phyloP scores from a whole-genome alignment of 2,888 invertebrate species.

The Stenurella melanura region DNA sequence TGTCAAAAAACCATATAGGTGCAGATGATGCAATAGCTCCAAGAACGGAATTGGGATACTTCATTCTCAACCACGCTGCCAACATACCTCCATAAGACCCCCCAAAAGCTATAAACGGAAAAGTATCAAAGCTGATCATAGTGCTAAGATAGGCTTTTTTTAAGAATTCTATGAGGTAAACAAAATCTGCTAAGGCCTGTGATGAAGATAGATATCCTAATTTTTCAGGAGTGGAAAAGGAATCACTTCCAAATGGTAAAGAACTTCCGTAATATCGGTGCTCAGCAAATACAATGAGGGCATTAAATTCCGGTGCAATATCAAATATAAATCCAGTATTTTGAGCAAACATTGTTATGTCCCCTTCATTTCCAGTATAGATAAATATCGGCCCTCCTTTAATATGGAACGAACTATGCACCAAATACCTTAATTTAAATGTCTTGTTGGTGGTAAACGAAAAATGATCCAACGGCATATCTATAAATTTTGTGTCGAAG shows the following conservation, averaged over 20 bases:
- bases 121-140: constrained; percentile 69
- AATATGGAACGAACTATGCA: constrained; percentile 85
- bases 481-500: constrained; percentile 72
- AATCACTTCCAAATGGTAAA: constrained; percentile 88
- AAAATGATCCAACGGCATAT: constrained; percentile 90
- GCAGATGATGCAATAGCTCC: constrained; percentile 96
- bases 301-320: constrained; percentile 85
- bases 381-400: constrained; percentile 89
- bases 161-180: constrained; percentile 83
- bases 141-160: constrained; percentile 62
- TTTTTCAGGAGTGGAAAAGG: constrained; percentile 79
- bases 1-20: constrained; percentile 90
- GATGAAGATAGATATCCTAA: constrained; percentile 89
- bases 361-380: constrained; percentile 97
- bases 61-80: constrained; percentile 95
- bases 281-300: constrained; percentile 92
- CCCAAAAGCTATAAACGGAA: constrained; percentile 89
- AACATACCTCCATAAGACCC: constrained; percentile 99
- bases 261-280: constrained; percentile 96
- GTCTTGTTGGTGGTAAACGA: constrained; percentile 82
- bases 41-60: constrained; percentile 91
- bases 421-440: constrained; percentile 87
- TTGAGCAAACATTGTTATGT: constrained; percentile 90
- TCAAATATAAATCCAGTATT: constrained; percentile 98
- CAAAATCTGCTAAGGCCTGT: constrained; percentile 96